Percentiles rank a stretch among this genome's conserved stretches.
Conservation (phyloP, 2,113 vertebrate species). For the Pseudopodoces humilis region DNA sequence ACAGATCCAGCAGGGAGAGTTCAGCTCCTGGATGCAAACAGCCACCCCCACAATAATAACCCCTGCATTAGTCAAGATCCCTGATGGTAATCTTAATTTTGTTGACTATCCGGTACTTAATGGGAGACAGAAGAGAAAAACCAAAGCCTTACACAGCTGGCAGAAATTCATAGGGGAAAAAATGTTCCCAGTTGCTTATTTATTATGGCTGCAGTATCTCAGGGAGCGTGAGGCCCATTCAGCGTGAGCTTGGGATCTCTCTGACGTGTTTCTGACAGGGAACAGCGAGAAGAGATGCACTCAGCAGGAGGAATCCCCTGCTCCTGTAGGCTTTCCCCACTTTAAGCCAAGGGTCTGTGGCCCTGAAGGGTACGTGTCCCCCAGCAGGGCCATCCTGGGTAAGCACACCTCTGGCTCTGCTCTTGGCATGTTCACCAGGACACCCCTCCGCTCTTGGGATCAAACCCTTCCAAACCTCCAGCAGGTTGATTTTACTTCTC, state of each 20-base stretch:
- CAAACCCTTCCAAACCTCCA: not conserved
- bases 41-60: not conserved
- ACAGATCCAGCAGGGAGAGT: not conserved
- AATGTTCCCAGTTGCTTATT: slow-evolving; percentile 22
- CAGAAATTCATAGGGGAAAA: not conserved
- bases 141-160: slow-evolving; percentile 10
- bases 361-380: not conserved
- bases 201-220: not conserved
- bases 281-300: not conserved
- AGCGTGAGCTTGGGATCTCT: fast-evolving
- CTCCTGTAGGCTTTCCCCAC: not conserved
- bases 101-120: slow-evolving; percentile 18
- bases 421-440: not conserved
- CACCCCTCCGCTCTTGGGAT: fast-evolving
- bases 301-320: not conserved
- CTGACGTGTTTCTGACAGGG: not conserved
- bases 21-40: not conserved
- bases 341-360: not conserved
- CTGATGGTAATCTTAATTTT: slow-evolving; percentile 41
- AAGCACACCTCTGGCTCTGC: fast-evolving
- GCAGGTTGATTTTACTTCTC: not conserved
- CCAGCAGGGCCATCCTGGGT: not conserved
- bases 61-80: not conserved
- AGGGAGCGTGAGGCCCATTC: not conserved
- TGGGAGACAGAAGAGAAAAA: slow-evolving; percentile 20